Percentiles rank a stretch among this genome's conserved stretches.
phyloP scores from a whole-genome alignment of 2,113 vertebrate species.

The Gnathonemus longibarbis region DNA sequence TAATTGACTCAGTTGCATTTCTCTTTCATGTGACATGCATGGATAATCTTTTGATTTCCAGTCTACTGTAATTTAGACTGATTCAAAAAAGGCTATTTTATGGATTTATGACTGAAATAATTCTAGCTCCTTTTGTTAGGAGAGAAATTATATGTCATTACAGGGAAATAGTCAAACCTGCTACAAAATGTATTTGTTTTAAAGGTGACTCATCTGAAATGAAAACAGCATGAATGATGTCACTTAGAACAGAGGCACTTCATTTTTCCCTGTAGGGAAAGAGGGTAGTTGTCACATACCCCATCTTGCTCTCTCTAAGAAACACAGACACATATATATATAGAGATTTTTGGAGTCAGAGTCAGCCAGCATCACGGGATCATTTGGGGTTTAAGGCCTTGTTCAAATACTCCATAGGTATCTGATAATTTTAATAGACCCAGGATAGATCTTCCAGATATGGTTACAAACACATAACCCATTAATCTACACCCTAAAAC shows the following conservation, averaged over 20 bases:
- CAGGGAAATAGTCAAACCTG: slow-evolving; percentile 26
- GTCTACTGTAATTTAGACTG: slow-evolving; percentile 46
- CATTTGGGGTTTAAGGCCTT: not conserved
- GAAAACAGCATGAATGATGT: slow-evolving; percentile 29
- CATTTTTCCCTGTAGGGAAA: not conserved
- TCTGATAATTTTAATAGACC: not conserved
- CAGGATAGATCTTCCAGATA: not conserved
- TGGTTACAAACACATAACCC: not conserved
- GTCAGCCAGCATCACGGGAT: not conserved
- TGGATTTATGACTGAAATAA: slow-evolving; percentile 45
- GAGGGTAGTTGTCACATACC: not conserved
- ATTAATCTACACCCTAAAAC: not conserved
- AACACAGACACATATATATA: not conserved
- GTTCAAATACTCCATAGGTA: not conserved
- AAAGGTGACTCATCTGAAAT: slow-evolving; percentile 38
- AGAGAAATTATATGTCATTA: slow-evolving; percentile 42
- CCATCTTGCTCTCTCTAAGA: not conserved
- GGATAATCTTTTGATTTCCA: slow-evolving; percentile 46
- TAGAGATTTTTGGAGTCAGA: not conserved
- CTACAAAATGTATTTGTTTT: slow-evolving; percentile 21
- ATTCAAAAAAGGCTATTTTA: slow-evolving; percentile 47
- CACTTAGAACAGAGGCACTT: not conserved
- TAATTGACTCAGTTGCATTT: slow-evolving; percentile 34
- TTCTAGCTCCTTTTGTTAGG: slow-evolving; percentile 41
- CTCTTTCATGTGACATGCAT: slow-evolving; percentile 36